Evolutionary conservation across 1,140 invertebrate genomes (phyloP), one percentile per base, ranked within the genome.

Genomic region (Metaphire vulgaris): DNA sequence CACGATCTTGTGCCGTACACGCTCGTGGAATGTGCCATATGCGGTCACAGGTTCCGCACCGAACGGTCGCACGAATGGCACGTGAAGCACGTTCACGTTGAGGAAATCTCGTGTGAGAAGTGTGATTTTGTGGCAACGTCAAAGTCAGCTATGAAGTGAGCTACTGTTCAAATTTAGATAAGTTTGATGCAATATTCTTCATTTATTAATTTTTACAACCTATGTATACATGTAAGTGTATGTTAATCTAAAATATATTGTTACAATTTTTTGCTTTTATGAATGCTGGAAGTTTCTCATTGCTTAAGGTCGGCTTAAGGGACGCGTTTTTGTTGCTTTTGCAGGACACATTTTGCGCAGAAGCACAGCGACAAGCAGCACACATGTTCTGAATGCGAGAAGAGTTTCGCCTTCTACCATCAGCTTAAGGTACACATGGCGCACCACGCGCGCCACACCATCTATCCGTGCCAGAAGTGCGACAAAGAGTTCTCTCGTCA

Each of bases 351-450:
- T n/a, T n/a, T 75, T n/a, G 32, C 28, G 15, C 28, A 72, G 33
- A 75, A 78, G 34, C 77, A 78, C 31, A 32, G 28, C 28, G 73
- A 75, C 28, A 69, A 67, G 21, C 66, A 74, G 34, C 72, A 78
- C 74, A 65, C 67, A 41, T 78, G 77, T 32, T 69, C 66, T 31
- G 77, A 75, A 32, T 78, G 77, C 26, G 68, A 72, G n/a, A 68
- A 64, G 31, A 70, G 75, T 16, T 78, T 78, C 29, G 30, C 32
- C 28, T 75, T 29, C 16, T 75, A 70, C 41, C 74, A 70, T 15
- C 71, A 78, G 67, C 74, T 78, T 1, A 34, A 66, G 34, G 74
- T 75, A 16, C 77, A 78, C 74, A 74, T 78, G 77, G 77, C 69
- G 2, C 73, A 66, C 2, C 77, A 78, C 41, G 77, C 77, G 15